These are phyloP conservation scores for Tribolium madens DNA, from an alignment of 1,140 invertebrate genomes.

Conservation along the genomic window DNA sequence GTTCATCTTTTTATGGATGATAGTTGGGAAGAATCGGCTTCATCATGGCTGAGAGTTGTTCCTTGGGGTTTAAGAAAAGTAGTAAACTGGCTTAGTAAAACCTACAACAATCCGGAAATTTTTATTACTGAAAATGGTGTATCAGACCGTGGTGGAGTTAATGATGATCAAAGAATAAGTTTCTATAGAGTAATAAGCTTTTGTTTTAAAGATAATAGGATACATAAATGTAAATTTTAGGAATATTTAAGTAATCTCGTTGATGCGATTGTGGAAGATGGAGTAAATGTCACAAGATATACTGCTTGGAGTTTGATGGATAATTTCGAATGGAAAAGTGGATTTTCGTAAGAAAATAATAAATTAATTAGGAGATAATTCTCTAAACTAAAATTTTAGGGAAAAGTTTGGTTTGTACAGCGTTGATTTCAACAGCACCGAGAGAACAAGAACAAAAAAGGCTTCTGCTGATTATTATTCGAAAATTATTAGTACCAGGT, in stretches of 20 bases:
- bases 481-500: slow-evolving; percentile 64
- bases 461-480: slow-evolving; percentile 71
- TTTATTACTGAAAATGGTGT: slow-evolving; percentile 73
- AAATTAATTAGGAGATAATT: background rate
- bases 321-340: slow-evolving; percentile 82
- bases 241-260: slow-evolving; percentile 75
- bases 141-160: slow-evolving; percentile 65
- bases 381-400: slow-evolving; percentile 64
- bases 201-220: background rate
- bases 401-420: slow-evolving; percentile 80
- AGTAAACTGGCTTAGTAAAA: slow-evolving; percentile 69
- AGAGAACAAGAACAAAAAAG: slow-evolving; percentile 76
- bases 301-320: slow-evolving; percentile 82
- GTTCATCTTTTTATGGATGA: slow-evolving; percentile 4
- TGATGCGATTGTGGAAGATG: slow-evolving; percentile 73
- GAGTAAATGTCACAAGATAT: slow-evolving; percentile 75
- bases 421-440: slow-evolving; percentile 78
- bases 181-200: slow-evolving; percentile 61
- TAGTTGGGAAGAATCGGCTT: slow-evolving; percentile 27
- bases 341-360: slow-evolving; percentile 74
- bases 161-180: slow-evolving; percentile 68
- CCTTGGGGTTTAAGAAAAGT: slow-evolving; percentile 70
- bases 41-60: slow-evolving; percentile 41
- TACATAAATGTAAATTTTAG: slow-evolving; percentile 53
- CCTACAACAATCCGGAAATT: slow-evolving; percentile 68